Evolutionary conservation across 2,113 vertebrate species (phyloP).

Genomic region (Thunnus maccoyii): DNA sequence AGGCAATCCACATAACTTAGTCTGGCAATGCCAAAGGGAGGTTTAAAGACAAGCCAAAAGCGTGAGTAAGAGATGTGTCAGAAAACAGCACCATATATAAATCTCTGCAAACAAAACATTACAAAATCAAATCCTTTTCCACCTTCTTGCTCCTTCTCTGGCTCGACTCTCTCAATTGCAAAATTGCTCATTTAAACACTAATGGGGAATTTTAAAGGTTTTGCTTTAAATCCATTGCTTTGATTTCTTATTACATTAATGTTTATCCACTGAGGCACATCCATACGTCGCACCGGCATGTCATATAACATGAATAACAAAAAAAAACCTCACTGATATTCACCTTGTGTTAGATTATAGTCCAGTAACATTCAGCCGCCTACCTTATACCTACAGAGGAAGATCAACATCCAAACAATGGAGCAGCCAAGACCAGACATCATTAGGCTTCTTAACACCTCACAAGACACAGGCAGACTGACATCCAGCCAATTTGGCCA

Average conservation of each 20-base stretch:
- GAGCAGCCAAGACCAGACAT: slow-evolving; percentile 73
- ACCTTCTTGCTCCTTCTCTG: slow-evolving; percentile 32
- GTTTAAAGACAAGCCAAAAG: slow-evolving; percentile 76
- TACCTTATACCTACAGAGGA: slow-evolving; percentile 64
- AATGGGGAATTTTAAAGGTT: slow-evolving; percentile 30
- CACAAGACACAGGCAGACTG: slow-evolving; percentile 72
- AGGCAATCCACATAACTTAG: slow-evolving; percentile 79
- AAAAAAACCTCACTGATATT: slow-evolving; percentile 17
- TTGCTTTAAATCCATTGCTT: slow-evolving; percentile 22
- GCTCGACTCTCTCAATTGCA: slow-evolving; percentile 43
- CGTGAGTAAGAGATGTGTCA: slow-evolving; percentile 76
- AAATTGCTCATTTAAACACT: slow-evolving; percentile 17
- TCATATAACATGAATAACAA: slow-evolving; percentile 7
- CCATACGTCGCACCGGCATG: neutral
- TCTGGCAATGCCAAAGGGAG: slow-evolving; percentile 80
- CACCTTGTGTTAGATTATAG: neutral
- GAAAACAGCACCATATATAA: slow-evolving; percentile 65
- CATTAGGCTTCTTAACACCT: slow-evolving; percentile 80
- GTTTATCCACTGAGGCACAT: slow-evolving; percentile 10
- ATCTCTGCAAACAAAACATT: slow-evolving; percentile 70
- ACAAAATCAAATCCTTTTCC: slow-evolving; percentile 53
- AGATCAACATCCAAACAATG: slow-evolving; percentile 77
- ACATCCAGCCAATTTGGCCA: slow-evolving; percentile 81
- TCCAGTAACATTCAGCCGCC: slow-evolving; percentile 39
- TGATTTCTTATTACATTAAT: slow-evolving; percentile 18